These are phyloP conservation scores for Pterostichus madidus DNA, from an alignment of 2,888 invertebrate genomes.

Conservation along the genomic window DNA sequence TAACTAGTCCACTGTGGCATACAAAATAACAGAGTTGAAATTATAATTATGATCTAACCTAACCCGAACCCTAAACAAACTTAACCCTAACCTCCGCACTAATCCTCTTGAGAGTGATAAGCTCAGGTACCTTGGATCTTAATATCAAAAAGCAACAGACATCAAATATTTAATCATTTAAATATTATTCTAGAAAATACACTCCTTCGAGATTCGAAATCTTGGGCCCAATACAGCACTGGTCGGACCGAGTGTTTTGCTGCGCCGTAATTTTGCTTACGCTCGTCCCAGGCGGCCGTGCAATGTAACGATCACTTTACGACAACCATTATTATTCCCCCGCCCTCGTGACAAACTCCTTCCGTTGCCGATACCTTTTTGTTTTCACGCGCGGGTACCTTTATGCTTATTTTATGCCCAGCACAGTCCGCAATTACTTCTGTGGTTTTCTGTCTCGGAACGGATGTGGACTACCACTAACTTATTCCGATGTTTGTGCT, in stretches of 20 bases:
- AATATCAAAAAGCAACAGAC: constrained; percentile 36
- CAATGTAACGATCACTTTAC: constrained; percentile 66
- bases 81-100: background rate
- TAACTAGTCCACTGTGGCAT: too few species aligned
- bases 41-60: constrained; percentile 17
- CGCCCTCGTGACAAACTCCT: constrained; percentile 54
- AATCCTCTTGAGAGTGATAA: constrained; percentile 7
- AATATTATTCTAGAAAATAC: constrained; percentile 22
- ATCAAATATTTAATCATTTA: constrained; percentile 31
- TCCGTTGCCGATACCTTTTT: constrained; percentile 61
- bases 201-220: background rate
- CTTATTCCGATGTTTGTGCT: constrained; percentile 52
- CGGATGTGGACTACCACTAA: constrained; percentile 47
- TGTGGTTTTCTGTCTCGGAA: constrained; percentile 60
- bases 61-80: constrained; percentile 28
- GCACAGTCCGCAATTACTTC: constrained; percentile 60
- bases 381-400: constrained; percentile 65
- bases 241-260: constrained; percentile 18
- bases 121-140: background rate
- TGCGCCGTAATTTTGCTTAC: constrained; percentile 57
- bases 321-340: constrained; percentile 60
- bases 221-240: constrained; percentile 5
- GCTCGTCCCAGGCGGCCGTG: constrained; percentile 55
- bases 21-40: background rate
- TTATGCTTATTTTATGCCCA: constrained; percentile 65